Base-by-base conservation (phyloP, 2,888 invertebrate genomes). In the Oxystoma pomonae region DNA sequence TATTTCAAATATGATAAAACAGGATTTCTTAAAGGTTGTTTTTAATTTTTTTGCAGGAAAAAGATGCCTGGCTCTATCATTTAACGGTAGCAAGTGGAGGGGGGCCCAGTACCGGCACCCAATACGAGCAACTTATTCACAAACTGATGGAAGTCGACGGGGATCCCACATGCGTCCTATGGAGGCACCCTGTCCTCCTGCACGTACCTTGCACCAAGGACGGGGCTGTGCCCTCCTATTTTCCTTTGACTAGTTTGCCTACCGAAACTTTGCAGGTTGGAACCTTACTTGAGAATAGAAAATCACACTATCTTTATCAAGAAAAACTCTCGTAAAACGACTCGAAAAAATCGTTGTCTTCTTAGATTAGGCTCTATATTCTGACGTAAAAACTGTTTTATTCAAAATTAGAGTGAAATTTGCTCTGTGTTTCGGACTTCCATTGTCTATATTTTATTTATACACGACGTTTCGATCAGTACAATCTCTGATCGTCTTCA, bases 91-190 rank as follows among this genome's bases (percentile, higher is more conserved):
- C 97, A 0, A 94, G 96, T 61, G 96, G 96, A 1, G 95, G 94
- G 2, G 92, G 94, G 0, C 89, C 92, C 2, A 92, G 90, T 75
- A 92, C 90, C 53, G 98, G 97, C 58, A 97, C 98, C 0, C 95
- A 96, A 77, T 98, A 95, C 78, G 98, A 98, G 77, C 96, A 98
- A 77, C 84, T 98, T 16, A 89, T 97, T 55, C 96, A 97, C 79
- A 94, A 96, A 79, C 85, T 98, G 35, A 96, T 98, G 96, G 96
- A 96, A 80, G 93, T 92, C 51, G 96, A 96, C 74, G 96, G 96
- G 0, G 96, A 96, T 82, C 89, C 94, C 16, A 92, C 89, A 79
- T 94, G 94, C 80, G 93, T 94, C 59, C 84, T 96, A 65, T 97
- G 97, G 96, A 88, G 95, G 78, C 96, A 96, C 85, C 96, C 96